A percentile compares a stretch with the other conserved stretches of the same genome.
Evolutionary conservation across 2,888 invertebrate genomes (phyloP).

Genomic region (Acleris sparsana): DNA sequence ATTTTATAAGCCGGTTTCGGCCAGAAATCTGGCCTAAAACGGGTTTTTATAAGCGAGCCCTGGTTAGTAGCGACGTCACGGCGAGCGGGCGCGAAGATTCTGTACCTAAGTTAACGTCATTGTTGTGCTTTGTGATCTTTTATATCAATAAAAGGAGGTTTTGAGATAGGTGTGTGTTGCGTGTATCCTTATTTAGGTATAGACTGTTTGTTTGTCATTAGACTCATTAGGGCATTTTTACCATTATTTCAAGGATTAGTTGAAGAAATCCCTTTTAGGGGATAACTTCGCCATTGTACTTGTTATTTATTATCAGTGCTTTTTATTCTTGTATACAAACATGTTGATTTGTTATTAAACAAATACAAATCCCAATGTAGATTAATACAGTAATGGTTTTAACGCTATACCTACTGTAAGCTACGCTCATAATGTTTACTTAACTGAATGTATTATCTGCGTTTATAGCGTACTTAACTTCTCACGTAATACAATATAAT

Average conservation of each 20-base stretch:
- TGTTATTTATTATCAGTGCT: too few relatives aligned
- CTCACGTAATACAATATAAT: slow-evolving; percentile 11
- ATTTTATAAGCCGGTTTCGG: slow-evolving; percentile 34
- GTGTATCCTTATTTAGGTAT: too few relatives aligned
- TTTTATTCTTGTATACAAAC: too few relatives aligned
- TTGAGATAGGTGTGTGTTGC: background rate
- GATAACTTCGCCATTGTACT: too few relatives aligned
- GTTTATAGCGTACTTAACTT: slow-evolving; percentile 9
- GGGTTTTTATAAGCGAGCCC: slow-evolving; percentile 23
- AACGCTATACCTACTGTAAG: background rate
- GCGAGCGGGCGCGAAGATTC: slow-evolving; percentile 8
- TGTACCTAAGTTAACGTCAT: slow-evolving; percentile 6
- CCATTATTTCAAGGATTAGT: too few relatives aligned
- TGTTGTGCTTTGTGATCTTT: slow-evolving; percentile 20
- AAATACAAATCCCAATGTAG: too few relatives aligned
- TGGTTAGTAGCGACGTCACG: slow-evolving; percentile 23
- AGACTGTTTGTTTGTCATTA: too few relatives aligned
- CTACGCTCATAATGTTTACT: background rate
- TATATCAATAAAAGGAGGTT: slow-evolving; percentile 4
- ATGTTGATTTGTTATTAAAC: too few relatives aligned
- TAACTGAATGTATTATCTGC: background rate
- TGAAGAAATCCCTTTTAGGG: too few relatives aligned
- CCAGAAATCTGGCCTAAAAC: slow-evolving; percentile 17
- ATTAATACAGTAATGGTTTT: too few relatives aligned
- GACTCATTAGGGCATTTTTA: too few relatives aligned